A percentile compares a stretch with the other conserved stretches of the same genome.
Evolutionary conservation across 2,888 invertebrate species (phyloP).

Genomic region (Machimus atricapillus): DNA sequence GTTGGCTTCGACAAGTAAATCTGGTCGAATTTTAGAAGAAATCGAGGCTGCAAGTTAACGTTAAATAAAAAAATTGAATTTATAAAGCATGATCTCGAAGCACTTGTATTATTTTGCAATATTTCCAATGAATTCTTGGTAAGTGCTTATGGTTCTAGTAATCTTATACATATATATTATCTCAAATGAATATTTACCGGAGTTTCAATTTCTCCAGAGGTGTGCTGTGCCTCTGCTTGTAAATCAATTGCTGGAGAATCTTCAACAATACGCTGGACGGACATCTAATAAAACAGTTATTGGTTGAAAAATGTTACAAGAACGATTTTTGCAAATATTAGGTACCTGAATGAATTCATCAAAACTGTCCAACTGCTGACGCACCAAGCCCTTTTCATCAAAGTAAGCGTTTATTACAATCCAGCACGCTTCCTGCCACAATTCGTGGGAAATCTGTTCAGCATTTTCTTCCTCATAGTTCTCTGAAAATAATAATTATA

Average conservation of each 20-base stretch:
- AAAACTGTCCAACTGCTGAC: constrained; percentile 98
- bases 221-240: constrained; percentile 97
- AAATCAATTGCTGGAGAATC: constrained; percentile 98
- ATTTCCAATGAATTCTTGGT: too few species aligned
- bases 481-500: constrained; percentile 52
- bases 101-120: not conserved
- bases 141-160: too few species aligned
- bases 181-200: constrained; percentile 64
- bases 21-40: constrained; percentile 96
- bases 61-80: too few species aligned
- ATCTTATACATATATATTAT: not conserved
- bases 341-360: constrained; percentile 93
- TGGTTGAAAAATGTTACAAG: not conserved
- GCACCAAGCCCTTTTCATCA: constrained; percentile 98
- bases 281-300: constrained; percentile 72
- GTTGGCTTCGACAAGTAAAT: constrained; percentile 99
- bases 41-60: constrained; percentile 71
- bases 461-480: constrained; percentile 83
- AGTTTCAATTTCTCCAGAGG: constrained; percentile 88
- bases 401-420: constrained; percentile 99
- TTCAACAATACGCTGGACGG: constrained; percentile 98
- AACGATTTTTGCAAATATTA: not conserved
- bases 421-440: constrained; percentile 99
- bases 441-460: constrained; percentile 95
- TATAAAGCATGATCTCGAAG: not conserved